Base-by-base conservation (phyloP, 2,888 invertebrate genomes). In the Monochamus alternatus region DNA sequence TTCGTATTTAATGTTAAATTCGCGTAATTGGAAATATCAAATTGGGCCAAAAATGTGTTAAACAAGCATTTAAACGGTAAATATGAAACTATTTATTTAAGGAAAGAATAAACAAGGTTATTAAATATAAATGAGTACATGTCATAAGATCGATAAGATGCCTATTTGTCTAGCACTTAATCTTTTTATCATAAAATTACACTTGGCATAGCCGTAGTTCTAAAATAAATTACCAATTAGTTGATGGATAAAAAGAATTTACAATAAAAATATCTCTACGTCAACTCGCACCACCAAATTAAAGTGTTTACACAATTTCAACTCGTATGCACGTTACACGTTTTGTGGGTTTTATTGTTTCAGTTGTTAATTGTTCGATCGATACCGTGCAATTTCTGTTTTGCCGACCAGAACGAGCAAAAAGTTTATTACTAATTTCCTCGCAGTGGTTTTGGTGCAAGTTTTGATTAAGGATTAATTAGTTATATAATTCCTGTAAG, bases 321-420 rank as follows among this genome's bases (percentile, higher is more conserved):
- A 38, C 7, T 38, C 38, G 38, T 38, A 7, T 38, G 38, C 38
- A 38, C 7, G 38, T 38, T 38, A 38, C 38, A 38, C 22, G 22
- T 43, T 64, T 31, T 38, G 43, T n/a, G 60, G 65, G 65, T 32
- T 43, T 10, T 64, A 44, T 30, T 22, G 32, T 43, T 38, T 43
- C 44, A 43, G 10, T 31, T 12, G 47, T 47, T 47, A 47, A 47
- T 47, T 47, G 47, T 9, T 12, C 12, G 12, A 47, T 47, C 9
- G 9, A 47, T 47, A 3, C 47, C 12, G 9, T 47, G 47, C 47
- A 47, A 47, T 47, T 47, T 47, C 47, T 47, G 10, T 47, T 47
- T 47, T 47, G 10, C 12, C 9, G 47, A 47, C 9, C 47, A 47
- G 10, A 47, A 12, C 47, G 10, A 44, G 12, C 47, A 47, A 47